Conservation (phyloP, 2,888 invertebrate species). For the Spicauda simplicius region DNA sequence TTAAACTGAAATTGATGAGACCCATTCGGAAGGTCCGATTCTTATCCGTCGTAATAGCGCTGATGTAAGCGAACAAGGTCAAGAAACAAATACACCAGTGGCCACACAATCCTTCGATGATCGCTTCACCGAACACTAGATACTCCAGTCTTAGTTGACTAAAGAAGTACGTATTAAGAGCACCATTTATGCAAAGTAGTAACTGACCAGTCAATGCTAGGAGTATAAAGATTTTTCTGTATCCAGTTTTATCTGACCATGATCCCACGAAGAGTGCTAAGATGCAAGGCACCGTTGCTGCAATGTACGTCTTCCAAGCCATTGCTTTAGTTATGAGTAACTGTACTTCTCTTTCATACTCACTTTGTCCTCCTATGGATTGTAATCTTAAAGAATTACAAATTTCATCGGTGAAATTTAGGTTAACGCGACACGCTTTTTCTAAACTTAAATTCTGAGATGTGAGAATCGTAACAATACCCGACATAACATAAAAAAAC, state of each 20-base stretch:
- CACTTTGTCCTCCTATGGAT: conserved; percentile 81
- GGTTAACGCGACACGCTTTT: conserved; percentile 93
- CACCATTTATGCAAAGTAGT: conserved; percentile 87
- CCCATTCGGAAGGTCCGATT: conserved; percentile 93
- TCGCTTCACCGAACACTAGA: conserved; percentile 89
- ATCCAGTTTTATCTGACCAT: conserved; percentile 88
- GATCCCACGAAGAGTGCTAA: conserved; percentile 92
- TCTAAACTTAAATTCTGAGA: conserved; percentile 92
- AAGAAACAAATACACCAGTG: conserved; percentile 93
- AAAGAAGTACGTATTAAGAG: conserved; percentile 90
- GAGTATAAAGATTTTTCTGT: conserved; percentile 90
- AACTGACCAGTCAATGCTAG: conserved; percentile 90
- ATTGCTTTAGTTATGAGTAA: conserved; percentile 89
- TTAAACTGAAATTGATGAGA: conserved; percentile 92
- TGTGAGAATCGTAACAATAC: conserved; percentile 86
- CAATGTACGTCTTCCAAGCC: conserved; percentile 92
- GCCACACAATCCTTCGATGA: conserved; percentile 90
- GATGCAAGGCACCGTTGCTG: conserved; percentile 90
- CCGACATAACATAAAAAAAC: conserved; percentile 56
- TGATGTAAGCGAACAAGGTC: conserved; percentile 93
- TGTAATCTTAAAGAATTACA: conserved; percentile 89
- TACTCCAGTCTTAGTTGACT: conserved; percentile 89
- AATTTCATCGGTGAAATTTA: conserved; percentile 87
- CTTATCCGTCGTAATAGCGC: conserved; percentile 90
- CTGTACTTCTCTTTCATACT: conserved; percentile 86